Evolutionary conservation across 1,140 invertebrate genomes (phyloP), one percentile per base, ranked within the genome.

Genomic region (Chrysopa pallens): DNA sequence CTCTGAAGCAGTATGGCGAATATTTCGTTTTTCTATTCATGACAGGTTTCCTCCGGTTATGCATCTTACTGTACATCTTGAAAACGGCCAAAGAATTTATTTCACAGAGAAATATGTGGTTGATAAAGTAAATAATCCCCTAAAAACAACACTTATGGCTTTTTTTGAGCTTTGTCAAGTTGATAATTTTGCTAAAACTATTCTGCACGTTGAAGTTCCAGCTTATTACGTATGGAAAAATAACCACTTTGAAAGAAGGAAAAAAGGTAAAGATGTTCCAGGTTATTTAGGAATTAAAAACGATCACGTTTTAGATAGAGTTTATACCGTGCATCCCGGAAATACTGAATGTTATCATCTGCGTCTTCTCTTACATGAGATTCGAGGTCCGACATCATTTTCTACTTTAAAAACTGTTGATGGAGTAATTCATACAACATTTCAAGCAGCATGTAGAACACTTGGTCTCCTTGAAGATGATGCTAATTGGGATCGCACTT

Each of bases 291-390:
- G 50, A 50, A 44, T 59, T 17, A 48, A 17, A 56, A 50, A 51
- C 27, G 51, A 53, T 37, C 51, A 59, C 52, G 52, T 55, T 29
- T 40, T 64, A 14, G 56, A 57, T 14, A 54, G 58, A 31, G 48
- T 66, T 2, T 23, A 23, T 23, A 23, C 17, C 17, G 56, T 68
- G 23, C 55, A 63, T 56, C 58, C 60, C 28, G 66, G 49, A 1
- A 52, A 63, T 35, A 45, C 52, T 40, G 58, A 67, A 50, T 66
- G 63, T 45, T 69, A 53, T 45, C 63, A 59, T 57, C 54, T 68
- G 42, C 57, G 60, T 15, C 46, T 69, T 40, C 45, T 68, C 13
- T 50, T 67, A 41, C 44, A 55, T 12, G 55, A 62, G 50, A 57
- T 70, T 29, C 54, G 50, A 43, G 66, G 65, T 6, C 59, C 63